phyloP scores from a whole-genome alignment of 2,797 vertebrate genomes.

The Pangasius djambal region DNA sequence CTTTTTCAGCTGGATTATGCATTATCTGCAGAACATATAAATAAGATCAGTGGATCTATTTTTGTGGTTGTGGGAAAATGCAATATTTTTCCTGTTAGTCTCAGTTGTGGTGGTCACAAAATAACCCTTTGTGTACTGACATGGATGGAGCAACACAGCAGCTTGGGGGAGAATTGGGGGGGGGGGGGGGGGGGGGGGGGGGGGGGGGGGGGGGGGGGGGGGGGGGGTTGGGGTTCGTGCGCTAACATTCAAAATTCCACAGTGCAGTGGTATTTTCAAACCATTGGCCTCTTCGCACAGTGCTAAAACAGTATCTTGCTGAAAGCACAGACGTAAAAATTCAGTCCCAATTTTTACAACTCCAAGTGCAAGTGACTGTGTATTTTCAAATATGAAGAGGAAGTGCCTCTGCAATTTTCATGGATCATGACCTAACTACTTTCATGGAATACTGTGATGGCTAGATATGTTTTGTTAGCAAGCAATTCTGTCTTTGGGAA shows the following conservation, averaged over 20 bases:
- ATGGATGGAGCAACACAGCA: background rate
- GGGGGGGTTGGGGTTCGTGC: background rate
- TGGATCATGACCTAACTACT: background rate
- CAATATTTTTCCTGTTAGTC: background rate
- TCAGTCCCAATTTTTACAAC: background rate
- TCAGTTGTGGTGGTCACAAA: background rate
- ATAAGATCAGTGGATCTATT: background rate
- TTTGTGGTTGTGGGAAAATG: background rate
- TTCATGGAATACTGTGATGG: background rate
- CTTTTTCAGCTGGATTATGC: conserved; percentile 13
- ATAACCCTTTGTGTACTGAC: background rate
- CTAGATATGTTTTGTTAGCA: background rate
- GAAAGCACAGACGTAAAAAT: background rate
- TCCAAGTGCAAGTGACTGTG: background rate
- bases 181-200: background rate
- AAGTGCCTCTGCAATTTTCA: background rate
- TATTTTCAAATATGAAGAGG: background rate
- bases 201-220: background rate
- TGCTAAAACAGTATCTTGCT: conserved; percentile 14
- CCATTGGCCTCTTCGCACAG: background rate
- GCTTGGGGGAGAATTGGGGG: background rate
- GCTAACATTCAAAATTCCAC: conserved; percentile 21
- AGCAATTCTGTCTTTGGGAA: background rate
- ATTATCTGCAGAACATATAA: conserved; percentile 3
- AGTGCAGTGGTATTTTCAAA: conserved; percentile 11